phyloP scores from a whole-genome alignment of 2,888 invertebrate species.

The Parascotia fuliginaria region DNA sequence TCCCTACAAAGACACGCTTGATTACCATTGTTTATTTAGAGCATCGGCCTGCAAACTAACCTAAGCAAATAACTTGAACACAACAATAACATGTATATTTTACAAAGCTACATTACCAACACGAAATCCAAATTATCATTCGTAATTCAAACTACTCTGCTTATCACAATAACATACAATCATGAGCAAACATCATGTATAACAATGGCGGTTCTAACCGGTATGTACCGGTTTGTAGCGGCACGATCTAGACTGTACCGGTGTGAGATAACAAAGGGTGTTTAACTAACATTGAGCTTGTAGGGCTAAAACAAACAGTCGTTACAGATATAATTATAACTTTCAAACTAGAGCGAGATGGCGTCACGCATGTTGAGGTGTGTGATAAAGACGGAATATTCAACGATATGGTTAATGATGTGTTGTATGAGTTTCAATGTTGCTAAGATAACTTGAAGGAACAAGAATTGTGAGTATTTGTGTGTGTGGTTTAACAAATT shows the following conservation, averaged over 20 bases:
- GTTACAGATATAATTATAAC: constrained; percentile 32
- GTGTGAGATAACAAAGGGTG: constrained; percentile 45
- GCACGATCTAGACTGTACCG: constrained; percentile 39
- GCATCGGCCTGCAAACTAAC: constrained; percentile 3
- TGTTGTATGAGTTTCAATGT: background rate
- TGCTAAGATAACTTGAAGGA: background rate
- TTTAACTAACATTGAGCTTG: constrained; percentile 41
- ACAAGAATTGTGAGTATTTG: background rate
- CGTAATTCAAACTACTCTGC: constrained; percentile 43
- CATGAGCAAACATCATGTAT: constrained; percentile 39
- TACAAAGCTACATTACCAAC: constrained; percentile 35
- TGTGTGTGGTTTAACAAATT: too few relatives aligned
- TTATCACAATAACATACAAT: constrained; percentile 46
- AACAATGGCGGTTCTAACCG: constrained; percentile 35
- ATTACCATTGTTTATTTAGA: constrained; percentile 11
- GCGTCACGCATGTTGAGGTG: constrained; percentile 1
- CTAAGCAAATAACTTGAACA: constrained; percentile 13
- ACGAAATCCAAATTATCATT: constrained; percentile 44
- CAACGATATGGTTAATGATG: background rate
- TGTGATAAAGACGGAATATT: background rate
- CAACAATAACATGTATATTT: constrained; percentile 15
- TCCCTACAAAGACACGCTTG: constrained; percentile 2
- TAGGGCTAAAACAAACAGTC: constrained; percentile 30
- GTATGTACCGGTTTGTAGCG: constrained; percentile 33
- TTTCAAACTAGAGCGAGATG: constrained; percentile 21